A percentile compares a stretch with the other conserved stretches of the same genome.
Evolutionary conservation across 2,888 invertebrate genomes (phyloP).

Genomic region (Formica aserva): DNA sequence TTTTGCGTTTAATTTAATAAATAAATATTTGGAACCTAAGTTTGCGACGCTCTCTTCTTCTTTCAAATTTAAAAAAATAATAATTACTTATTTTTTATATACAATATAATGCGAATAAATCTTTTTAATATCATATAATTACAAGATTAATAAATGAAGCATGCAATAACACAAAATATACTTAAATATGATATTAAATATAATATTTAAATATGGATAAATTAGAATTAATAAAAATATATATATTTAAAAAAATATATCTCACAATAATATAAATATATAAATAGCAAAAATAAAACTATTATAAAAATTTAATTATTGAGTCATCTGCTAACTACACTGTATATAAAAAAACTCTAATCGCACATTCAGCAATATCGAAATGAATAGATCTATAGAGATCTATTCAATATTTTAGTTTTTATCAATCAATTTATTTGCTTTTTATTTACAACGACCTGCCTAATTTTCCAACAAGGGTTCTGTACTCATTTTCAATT

Average conservation of each 20-base stretch:
- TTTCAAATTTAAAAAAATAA: background rate
- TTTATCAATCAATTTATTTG: conserved; percentile 13
- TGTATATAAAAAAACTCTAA: conserved; percentile 12
- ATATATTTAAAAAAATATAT: background rate
- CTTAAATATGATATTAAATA: background rate
- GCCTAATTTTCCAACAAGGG: conserved; percentile 22
- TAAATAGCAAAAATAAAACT: background rate
- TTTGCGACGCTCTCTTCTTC: background rate
- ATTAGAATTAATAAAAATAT: background rate
- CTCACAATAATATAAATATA: background rate
- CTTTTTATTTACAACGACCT: conserved; percentile 36
- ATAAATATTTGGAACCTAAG: background rate
- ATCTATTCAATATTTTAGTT: conserved; percentile 18
- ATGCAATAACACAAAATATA: background rate
- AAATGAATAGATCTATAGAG: conserved; percentile 19
- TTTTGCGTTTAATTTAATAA: background rate
- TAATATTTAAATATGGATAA: background rate
- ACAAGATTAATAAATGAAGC: background rate
- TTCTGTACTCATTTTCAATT: conserved; percentile 26
- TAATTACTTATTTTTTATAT: background rate
- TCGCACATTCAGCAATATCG: background rate
- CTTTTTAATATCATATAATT: background rate
- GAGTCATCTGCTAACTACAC: background rate
- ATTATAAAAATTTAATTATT: background rate
- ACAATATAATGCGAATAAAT: background rate